Percentiles rank a stretch among this genome's conserved stretches.
These are phyloP conservation scores for Lithosia quadra DNA, from an alignment of 2,888 invertebrate species.

Conservation along the genomic window DNA sequence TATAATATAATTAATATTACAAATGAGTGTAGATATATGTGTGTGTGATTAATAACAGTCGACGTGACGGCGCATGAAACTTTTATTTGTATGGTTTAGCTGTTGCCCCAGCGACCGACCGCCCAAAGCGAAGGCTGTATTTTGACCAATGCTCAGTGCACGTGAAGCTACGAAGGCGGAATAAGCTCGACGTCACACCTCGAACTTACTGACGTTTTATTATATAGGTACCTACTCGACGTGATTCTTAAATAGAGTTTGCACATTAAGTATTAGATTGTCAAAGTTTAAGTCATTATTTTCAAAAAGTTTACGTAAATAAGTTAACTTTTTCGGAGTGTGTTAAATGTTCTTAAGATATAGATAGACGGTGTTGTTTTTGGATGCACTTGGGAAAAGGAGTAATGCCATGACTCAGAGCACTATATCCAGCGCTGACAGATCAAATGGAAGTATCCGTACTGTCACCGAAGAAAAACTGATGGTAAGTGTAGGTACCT, in stretches of 20 bases:
- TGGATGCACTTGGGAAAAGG: conserved; percentile 40
- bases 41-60: conserved; percentile 36
- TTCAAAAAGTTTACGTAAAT: conserved; percentile 2
- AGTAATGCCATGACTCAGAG: conserved; percentile 81
- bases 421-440: conserved; percentile 69
- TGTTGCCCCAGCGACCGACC: conserved; percentile 82
- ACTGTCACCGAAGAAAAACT: conserved; percentile 81
- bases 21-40: conserved; percentile 4
- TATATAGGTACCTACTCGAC: conserved; percentile 1
- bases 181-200: conserved; percentile 52
- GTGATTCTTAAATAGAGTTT: neutral
- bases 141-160: conserved; percentile 78
- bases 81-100: conserved; percentile 83
- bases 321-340: conserved; percentile 22
- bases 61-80: conserved; percentile 68
- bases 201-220: conserved; percentile 7
- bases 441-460: conserved; percentile 70
- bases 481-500: conserved; percentile 63
- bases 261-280: neutral
- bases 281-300: conserved; percentile 8
- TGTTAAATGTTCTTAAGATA: conserved; percentile 13
- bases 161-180: conserved; percentile 66
- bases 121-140: conserved; percentile 73
- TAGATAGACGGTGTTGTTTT: conserved; percentile 20
- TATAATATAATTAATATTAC: neutral